Evolutionary conservation across 37 sponge, comb jelly and placozoan species (phyloP).

Genomic region (Axinella damicornis): DNA sequence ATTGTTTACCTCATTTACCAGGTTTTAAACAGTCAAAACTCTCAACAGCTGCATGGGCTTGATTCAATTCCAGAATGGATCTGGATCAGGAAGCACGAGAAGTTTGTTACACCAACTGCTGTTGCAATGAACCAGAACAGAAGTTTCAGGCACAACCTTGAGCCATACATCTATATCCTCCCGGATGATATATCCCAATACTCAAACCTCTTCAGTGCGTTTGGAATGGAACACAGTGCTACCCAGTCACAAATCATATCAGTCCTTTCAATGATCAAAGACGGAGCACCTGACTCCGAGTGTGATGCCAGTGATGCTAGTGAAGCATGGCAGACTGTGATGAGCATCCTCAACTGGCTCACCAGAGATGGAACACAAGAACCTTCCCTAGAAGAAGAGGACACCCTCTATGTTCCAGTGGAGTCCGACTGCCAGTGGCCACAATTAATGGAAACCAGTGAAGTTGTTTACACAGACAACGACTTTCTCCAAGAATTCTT

Average conservation of each 20-base stretch:
- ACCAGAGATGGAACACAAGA: slow-evolving; percentile 17
- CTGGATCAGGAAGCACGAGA: slow-evolving; percentile 28
- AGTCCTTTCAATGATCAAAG: slow-evolving; percentile 43
- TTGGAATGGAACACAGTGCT: slow-evolving; percentile 31
- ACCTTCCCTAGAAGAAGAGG: not conserved
- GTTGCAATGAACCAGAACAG: slow-evolving; percentile 27
- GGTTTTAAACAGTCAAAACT: too few relatives aligned
- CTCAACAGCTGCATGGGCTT: too few relatives aligned
- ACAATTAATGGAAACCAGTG: slow-evolving; percentile 1
- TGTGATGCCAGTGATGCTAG: too few relatives aligned
- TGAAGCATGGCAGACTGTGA: slow-evolving; percentile 35
- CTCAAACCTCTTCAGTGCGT: slow-evolving; percentile 23
- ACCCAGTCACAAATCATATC: slow-evolving; percentile 40
- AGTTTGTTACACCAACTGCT: slow-evolving; percentile 29
- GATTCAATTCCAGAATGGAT: slow-evolving; percentile 32
- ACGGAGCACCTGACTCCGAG: not conserved
- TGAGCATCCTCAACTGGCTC: slow-evolving; percentile 57
- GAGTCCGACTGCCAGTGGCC: slow-evolving; percentile 25
- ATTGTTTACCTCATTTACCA: slow-evolving; percentile 8
- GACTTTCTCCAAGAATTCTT: slow-evolving; percentile 19
- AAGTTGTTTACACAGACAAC: slow-evolving; percentile 48
- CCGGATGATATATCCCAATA: slow-evolving; percentile 30
- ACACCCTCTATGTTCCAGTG: slow-evolving; percentile 38
- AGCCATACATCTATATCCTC: slow-evolving; percentile 57
- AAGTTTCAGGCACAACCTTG: slow-evolving; percentile 24